These are phyloP conservation scores for Salvelinus alpinus DNA, from an alignment of 2,113 vertebrate genomes.

Conservation along the genomic window DNA sequence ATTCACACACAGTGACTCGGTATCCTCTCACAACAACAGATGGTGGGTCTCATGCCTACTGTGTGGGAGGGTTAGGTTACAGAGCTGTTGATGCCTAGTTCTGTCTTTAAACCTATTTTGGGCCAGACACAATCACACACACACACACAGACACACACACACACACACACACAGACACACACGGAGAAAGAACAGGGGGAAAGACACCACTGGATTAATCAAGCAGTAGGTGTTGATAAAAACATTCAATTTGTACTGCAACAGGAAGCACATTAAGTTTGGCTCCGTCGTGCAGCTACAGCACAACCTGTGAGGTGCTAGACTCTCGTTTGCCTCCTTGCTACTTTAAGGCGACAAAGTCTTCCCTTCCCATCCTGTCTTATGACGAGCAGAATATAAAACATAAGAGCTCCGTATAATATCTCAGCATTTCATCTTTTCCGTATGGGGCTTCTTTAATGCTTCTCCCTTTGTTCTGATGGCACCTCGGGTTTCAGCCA, in stretches of 20 bases:
- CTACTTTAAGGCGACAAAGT: neutral
- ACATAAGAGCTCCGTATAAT: slow-evolving; percentile 9
- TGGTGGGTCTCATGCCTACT: slow-evolving; percentile 54
- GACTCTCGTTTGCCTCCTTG: slow-evolving; percentile 2
- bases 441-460: slow-evolving; percentile 9
- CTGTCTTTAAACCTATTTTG: slow-evolving; percentile 52
- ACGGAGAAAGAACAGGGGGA: neutral
- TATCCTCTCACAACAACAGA: slow-evolving; percentile 60
- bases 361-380: neutral
- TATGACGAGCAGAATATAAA: slow-evolving; percentile 17
- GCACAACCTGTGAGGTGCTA: slow-evolving; percentile 2
- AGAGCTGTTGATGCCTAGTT: slow-evolving; percentile 38
- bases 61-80: slow-evolving; percentile 55
- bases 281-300: neutral
- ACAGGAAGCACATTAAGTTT: slow-evolving; percentile 14
- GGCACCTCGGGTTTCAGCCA: slow-evolving; percentile 31
- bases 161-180: neutral
- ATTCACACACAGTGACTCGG: slow-evolving; percentile 54
- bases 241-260: slow-evolving; percentile 12
- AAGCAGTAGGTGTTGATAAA: slow-evolving; percentile 17
- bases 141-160: neutral
- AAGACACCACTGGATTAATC: slow-evolving; percentile 23
- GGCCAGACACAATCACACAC: slow-evolving; percentile 16
- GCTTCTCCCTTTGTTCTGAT: slow-evolving; percentile 9
- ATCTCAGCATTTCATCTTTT: neutral